Evolutionary conservation across 2,888 invertebrate species (phyloP).

Genomic region (Spodoptera picta): DNA sequence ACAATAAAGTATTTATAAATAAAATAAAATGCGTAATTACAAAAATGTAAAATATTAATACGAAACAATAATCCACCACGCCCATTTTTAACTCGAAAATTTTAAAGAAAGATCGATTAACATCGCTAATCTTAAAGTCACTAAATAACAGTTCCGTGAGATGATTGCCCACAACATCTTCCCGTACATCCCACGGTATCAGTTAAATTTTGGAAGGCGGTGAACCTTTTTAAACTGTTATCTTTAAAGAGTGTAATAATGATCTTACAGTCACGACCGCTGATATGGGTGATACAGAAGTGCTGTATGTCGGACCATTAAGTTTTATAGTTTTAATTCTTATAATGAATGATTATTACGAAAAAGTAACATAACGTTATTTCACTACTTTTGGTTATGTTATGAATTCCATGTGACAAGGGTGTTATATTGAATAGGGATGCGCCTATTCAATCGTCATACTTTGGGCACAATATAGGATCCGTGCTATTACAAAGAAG

Average conservation of each 20-base stretch:
- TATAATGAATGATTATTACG: too few species aligned
- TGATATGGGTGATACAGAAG: slow-evolving; percentile 42
- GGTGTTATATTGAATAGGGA: too few species aligned
- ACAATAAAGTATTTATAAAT: too few species aligned
- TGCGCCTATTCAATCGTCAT: too few species aligned
- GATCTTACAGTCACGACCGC: slow-evolving; percentile 60
- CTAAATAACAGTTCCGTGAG: slow-evolving; percentile 47
- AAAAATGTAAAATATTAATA: too few species aligned
- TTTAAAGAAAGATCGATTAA: slow-evolving; percentile 27
- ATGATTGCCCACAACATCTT: slow-evolving; percentile 53
- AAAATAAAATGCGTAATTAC: too few species aligned
- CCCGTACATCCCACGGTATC: slow-evolving; percentile 57
- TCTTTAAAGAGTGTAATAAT: slow-evolving; percentile 71
- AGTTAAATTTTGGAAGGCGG: slow-evolving; percentile 68
- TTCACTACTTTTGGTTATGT: too few species aligned
- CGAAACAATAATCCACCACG: not conserved
- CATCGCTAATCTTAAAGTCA: slow-evolving; percentile 38
- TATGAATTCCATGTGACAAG: too few species aligned
- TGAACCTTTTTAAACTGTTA: slow-evolving; percentile 66
- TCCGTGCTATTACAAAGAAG: too few species aligned
- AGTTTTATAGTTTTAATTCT: too few species aligned
- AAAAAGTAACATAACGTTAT: too few species aligned
- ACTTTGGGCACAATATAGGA: too few species aligned
- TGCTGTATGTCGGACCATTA: not conserved
- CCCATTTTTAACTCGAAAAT: slow-evolving; percentile 10